phyloP scores from a whole-genome alignment of 64 coral and sea anemone species.

The Anthopleura sola region DNA sequence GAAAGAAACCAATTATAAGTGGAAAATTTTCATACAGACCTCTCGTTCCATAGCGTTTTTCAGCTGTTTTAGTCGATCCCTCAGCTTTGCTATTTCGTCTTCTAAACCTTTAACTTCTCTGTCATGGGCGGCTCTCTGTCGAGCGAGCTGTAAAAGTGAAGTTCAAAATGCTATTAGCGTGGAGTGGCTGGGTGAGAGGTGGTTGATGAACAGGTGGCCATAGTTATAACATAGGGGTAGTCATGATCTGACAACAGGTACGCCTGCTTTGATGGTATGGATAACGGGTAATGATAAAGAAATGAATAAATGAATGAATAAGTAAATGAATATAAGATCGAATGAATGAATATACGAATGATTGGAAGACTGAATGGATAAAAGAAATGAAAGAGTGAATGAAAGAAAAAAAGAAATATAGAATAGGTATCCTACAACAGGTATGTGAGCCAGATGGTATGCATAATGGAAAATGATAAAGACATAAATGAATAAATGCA shows the following conservation, averaged over 20 bases:
- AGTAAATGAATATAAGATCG: too few relatives aligned
- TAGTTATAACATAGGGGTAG: background rate
- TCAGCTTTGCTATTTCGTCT: slow-evolving; percentile 62
- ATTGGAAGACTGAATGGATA: too few relatives aligned
- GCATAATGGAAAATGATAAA: too few relatives aligned
- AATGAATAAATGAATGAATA: background rate
- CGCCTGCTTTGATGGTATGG: background rate
- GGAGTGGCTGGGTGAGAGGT: background rate
- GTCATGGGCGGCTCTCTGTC: slow-evolving; percentile 46
- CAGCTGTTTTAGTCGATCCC: slow-evolving; percentile 51
- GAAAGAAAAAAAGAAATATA: background rate
- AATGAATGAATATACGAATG: too few relatives aligned
- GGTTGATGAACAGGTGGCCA: background rate
- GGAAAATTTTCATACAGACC: slow-evolving; percentile 15
- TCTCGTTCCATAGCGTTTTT: slow-evolving; percentile 53
- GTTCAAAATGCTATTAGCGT: background rate
- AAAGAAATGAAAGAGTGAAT: too few relatives aligned
- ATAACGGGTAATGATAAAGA: background rate
- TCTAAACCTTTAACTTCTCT: slow-evolving; percentile 44
- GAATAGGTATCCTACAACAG: too few relatives aligned
- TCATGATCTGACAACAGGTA: background rate
- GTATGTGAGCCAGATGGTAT: too few relatives aligned
- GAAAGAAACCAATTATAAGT: background rate
- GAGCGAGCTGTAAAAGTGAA: slow-evolving; percentile 37
- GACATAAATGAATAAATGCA: too few relatives aligned